These are phyloP conservation scores for Lamproptera curius DNA, from an alignment of 2,888 invertebrate genomes.

Conservation along the genomic window DNA sequence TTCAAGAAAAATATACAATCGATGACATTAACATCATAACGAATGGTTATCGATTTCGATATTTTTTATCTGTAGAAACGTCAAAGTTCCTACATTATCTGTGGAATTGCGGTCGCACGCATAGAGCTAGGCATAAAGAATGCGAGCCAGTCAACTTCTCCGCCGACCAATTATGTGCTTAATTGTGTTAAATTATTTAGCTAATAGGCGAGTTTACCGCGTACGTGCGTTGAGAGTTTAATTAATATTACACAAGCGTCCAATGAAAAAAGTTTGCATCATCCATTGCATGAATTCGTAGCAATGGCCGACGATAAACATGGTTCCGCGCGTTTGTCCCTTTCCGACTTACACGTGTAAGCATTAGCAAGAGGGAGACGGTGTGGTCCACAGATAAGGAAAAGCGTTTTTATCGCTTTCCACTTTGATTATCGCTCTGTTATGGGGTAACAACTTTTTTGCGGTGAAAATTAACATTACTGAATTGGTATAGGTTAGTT, in stretches of 20 bases:
- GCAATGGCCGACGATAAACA: constrained; percentile 14
- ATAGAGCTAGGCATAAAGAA: constrained; percentile 3
- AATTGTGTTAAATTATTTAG: constrained; percentile 20
- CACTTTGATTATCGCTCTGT: constrained; percentile 10
- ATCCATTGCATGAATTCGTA: constrained; percentile 18
- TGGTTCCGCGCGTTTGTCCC: constrained; percentile 5
- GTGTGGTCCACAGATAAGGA: constrained; percentile 11
- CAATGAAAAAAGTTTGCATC: constrained; percentile 15
- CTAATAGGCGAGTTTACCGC: constrained; percentile 13
- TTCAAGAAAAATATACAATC: no score
- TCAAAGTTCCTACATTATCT: constrained; percentile 6
- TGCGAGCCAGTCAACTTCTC: constrained; percentile 8
- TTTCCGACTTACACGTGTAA: neutral
- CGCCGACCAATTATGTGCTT: constrained; percentile 15
- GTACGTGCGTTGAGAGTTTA: constrained; percentile 16
- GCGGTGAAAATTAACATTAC: neutral
- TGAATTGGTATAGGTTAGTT: constrained; percentile 7
- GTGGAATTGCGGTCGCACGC: neutral
- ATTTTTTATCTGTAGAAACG: neutral
- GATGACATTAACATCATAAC: no score
- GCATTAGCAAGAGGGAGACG: neutral
- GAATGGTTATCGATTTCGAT: no score
- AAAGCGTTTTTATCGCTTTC: constrained; percentile 15
- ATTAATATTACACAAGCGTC: constrained; percentile 11
- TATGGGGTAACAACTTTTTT: constrained; percentile 5